A percentile compares a stretch with the other conserved stretches of the same genome.
Conservation (phyloP, 2,888 invertebrate species). For the Mesopsocus fuscifrons region DNA sequence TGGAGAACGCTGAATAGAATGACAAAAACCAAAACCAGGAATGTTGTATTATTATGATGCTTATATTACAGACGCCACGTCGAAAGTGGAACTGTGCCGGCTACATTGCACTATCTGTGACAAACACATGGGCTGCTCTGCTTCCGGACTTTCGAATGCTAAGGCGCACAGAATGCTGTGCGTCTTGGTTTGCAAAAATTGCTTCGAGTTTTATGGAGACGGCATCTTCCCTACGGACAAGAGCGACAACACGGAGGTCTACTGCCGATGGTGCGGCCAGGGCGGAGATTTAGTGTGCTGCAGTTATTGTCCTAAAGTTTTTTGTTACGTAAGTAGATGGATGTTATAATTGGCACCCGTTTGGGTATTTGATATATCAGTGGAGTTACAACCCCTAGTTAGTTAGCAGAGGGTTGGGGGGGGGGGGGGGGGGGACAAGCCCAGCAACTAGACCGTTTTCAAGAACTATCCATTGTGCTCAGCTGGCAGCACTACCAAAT, state of each 20-base stretch:
- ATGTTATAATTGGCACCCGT: no score
- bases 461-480: no score
- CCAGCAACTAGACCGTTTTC: no score
- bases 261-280: slow-evolving; percentile 14
- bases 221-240: slow-evolving; percentile 12
- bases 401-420: no score
- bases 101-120: slow-evolving; percentile 14
- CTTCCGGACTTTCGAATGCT: not conserved
- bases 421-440: no score
- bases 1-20: no score
- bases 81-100: not conserved
- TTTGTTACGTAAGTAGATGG: slow-evolving; percentile 13
- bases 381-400: not conserved
- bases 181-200: slow-evolving; percentile 12
- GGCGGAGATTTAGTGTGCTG: slow-evolving; percentile 14
- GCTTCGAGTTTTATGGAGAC: slow-evolving; percentile 13
- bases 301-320: slow-evolving; percentile 13
- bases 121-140: slow-evolving; percentile 12
- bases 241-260: slow-evolving; percentile 13
- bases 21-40: no score
- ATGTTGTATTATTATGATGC: no score
- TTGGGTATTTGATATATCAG: not conserved
- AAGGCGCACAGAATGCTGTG: slow-evolving; percentile 9
- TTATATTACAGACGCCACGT: no score
- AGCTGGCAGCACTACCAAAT: no score